These are phyloP conservation scores for Elysia crispata DNA, from an alignment of 2,888 invertebrate genomes.

Conservation along the genomic window DNA sequence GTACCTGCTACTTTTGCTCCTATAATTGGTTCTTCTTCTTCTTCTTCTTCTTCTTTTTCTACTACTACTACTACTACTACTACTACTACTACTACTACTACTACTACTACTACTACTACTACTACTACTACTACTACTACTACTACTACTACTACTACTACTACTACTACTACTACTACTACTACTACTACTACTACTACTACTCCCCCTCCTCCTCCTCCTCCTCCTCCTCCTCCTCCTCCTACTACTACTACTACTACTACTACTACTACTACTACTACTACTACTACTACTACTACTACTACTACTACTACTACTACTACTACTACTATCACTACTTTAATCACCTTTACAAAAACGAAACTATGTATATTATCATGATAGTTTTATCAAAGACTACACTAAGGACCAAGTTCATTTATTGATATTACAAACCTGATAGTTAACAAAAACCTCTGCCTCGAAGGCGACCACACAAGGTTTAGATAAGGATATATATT, in stretches of 20 bases:
- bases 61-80: no score
- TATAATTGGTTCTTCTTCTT: no score
- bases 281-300: slow-evolving; percentile 33
- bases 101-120: no score
- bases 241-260: slow-evolving; percentile 5
- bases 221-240: slow-evolving; percentile 13
- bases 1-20: no score
- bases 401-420: not conserved
- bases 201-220: not conserved
- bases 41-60: no score
- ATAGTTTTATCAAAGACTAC: not conserved
- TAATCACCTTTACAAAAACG: not conserved
- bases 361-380: not conserved
- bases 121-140: slow-evolving; percentile 29
- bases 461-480: slow-evolving; percentile 57
- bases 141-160: slow-evolving; percentile 33
- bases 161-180: slow-evolving; percentile 31
- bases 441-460: slow-evolving; percentile 39
- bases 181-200: slow-evolving; percentile 21
- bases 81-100: no score
- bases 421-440: slow-evolving; percentile 28
- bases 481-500: not conserved
- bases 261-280: slow-evolving; percentile 16
- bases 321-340: not conserved
- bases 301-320: slow-evolving; percentile 24